These are phyloP conservation scores for Phaonia tiefii DNA, from an alignment of 2,888 invertebrate genomes.

Conservation along the genomic window DNA sequence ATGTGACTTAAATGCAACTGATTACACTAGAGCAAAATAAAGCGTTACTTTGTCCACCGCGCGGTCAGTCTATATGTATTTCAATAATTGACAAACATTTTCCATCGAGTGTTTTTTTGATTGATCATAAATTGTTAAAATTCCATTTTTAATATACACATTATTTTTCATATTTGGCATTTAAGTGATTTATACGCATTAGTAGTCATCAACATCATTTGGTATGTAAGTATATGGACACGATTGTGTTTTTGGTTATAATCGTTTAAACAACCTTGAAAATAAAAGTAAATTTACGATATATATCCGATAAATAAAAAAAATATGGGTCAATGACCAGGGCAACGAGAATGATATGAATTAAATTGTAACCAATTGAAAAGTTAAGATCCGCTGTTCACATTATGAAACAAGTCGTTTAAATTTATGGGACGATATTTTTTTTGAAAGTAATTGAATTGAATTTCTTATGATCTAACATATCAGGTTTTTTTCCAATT, in stretches of 20 bases:
- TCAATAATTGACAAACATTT: not conserved
- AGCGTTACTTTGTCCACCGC: too few species aligned
- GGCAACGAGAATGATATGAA: conserved; percentile 44
- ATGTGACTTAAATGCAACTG: too few species aligned
- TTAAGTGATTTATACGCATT: not conserved
- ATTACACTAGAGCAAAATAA: too few species aligned
- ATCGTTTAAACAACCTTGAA: conserved; percentile 50
- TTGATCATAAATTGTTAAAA: not conserved
- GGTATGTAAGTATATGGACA: not conserved
- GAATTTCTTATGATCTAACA: too few species aligned
- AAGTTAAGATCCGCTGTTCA: too few species aligned
- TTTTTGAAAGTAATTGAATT: conserved; percentile 14
- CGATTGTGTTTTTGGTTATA: conserved; percentile 4
- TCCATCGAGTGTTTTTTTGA: not conserved
- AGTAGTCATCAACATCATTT: not conserved
- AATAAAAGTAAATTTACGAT: conserved; percentile 38
- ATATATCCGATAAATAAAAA: not conserved
- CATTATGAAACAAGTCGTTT: too few species aligned
- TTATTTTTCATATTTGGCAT: not conserved
- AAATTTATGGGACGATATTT: conserved; percentile 3
- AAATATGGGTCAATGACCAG: conserved; percentile 56
- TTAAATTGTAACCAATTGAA: too few species aligned
- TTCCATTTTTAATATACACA: not conserved
- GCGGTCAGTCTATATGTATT: too few species aligned
- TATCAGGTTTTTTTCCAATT: too few species aligned